These are phyloP conservation scores for Hephaestus fuliginosus DNA, from an alignment of 2,797 vertebrate genomes.

Conservation along the genomic window DNA sequence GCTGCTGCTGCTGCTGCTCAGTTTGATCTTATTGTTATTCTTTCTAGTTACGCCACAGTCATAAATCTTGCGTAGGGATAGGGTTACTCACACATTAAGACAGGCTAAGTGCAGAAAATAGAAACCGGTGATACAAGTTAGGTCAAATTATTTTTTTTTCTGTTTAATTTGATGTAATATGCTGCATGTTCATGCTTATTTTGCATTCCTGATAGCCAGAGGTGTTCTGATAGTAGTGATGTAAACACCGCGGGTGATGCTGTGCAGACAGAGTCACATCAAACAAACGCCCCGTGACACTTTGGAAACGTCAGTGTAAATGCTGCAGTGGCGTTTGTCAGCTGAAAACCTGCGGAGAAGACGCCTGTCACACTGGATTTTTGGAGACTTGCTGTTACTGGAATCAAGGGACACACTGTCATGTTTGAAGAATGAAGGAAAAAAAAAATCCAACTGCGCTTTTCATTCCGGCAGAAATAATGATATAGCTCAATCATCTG, in stretches of 20 bases:
- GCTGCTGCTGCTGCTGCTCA: constrained; percentile 4
- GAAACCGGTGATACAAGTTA: too few relatives aligned
- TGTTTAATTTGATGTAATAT: background rate
- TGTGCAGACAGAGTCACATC: constrained; percentile 35
- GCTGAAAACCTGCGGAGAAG: constrained; percentile 34
- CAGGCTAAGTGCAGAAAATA: background rate
- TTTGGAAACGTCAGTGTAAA: constrained; percentile 16
- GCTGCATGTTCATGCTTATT: background rate
- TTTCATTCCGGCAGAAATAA: background rate
- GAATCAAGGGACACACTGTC: constrained; percentile 31
- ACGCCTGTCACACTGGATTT: constrained; percentile 40
- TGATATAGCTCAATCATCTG: background rate
- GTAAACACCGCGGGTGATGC: background rate
- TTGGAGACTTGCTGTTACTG: constrained; percentile 36
- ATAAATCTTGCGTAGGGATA: constrained; percentile 6
- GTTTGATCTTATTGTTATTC: background rate
- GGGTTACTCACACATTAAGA: background rate
- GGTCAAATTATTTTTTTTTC: background rate
- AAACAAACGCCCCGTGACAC: constrained; percentile 22
- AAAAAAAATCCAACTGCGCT: background rate
- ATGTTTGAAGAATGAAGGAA: constrained; percentile 13
- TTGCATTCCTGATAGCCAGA: background rate
- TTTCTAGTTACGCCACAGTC: background rate
- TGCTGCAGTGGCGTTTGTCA: constrained; percentile 37
- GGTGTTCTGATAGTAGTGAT: background rate